These are phyloP conservation scores for Odontocolon sp. DNA, from an alignment of 2,888 invertebrate genomes.

Conservation along the genomic window DNA sequence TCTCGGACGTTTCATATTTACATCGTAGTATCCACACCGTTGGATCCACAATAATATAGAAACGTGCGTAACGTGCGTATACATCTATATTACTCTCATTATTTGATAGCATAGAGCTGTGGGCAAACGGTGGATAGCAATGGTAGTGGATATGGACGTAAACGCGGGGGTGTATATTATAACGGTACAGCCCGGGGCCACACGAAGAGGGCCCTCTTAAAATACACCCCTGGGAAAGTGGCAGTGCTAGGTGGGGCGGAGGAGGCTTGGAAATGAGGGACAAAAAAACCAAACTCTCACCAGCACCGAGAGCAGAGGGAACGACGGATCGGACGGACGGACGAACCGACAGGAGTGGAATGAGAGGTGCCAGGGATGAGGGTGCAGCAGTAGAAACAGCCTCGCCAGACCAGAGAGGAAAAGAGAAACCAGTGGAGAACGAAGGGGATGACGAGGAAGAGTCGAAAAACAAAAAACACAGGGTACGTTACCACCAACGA, in stretches of 20 bases:
- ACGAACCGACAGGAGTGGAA: constrained; percentile 27
- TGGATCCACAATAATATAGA: constrained; percentile 39
- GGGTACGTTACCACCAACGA: constrained; percentile 43
- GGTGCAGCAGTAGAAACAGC: constrained; percentile 12
- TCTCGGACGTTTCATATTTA: constrained; percentile 53
- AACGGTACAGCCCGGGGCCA: constrained; percentile 61
- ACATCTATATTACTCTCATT: background rate
- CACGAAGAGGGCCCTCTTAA: constrained; percentile 69
- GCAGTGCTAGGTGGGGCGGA: constrained; percentile 49
- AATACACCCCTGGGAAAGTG: constrained; percentile 76
- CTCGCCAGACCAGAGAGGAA: constrained; percentile 31
- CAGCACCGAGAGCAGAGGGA: constrained; percentile 47
- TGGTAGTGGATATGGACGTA: background rate
- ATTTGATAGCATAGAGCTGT: no score
- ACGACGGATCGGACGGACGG: constrained; percentile 48
- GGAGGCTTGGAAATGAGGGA: constrained; percentile 63
- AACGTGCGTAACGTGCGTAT: constrained; percentile 9
- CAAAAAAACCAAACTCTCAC: constrained; percentile 49
- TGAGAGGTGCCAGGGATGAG: constrained; percentile 23
- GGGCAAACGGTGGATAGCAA: background rate
- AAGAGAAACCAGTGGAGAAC: constrained; percentile 29
- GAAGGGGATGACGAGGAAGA: constrained; percentile 41
- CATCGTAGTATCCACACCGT: constrained; percentile 36
- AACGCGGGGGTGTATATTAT: constrained; percentile 52
- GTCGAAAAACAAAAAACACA: constrained; percentile 46